Evolutionary conservation across 1,140 invertebrate genomes (phyloP), one percentile per base, ranked within the genome.

Genomic region (Sinonovacula constricta): DNA sequence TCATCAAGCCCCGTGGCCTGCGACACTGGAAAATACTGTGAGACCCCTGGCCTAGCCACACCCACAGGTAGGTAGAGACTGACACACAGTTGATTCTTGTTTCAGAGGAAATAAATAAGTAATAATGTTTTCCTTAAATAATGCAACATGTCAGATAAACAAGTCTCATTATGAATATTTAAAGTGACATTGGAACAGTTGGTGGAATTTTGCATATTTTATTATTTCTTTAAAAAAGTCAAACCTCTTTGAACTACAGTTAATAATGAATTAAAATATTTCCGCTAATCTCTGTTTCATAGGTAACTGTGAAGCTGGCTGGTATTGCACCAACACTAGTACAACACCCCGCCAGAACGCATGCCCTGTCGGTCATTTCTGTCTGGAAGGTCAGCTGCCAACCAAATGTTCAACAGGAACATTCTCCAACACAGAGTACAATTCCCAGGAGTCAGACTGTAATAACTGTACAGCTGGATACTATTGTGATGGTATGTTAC

Each of bases 251-350:
- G n/a, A n/a, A n/a, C n/a, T n/a, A n/a, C n/a, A n/a, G n/a, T n/a
- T n/a, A n/a, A n/a, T n/a, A n/a, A n/a, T n/a, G n/a, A n/a, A n/a
- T n/a, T n/a, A n/a, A n/a, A n/a, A n/a, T n/a, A n/a, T n/a, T n/a
- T n/a, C n/a, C n/a, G 39, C n/a, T 28, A 5, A 10, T 12, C 18
- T 62, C 31, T 7, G 26, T 28, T 28, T 59, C 56, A 24, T 62
- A 89, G 89, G 89, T 36, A 84, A 86, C 69, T 90, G 89, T 72
- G 81, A 71, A 59, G 83, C 82, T 31, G 88, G 88, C 0, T 90
- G 76, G 80, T 89, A 89, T 81, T 90, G 89, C 70, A 89, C 86
- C 63, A 83, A 85, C 62, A 87, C 85, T 5, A 90, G 88, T 74
- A 75, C 81, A 10, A 66, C 80, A 22, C 83, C 88, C 12, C 76